Evolutionary conservation across 2,797 vertebrate species (phyloP), one percentile per base, ranked within the genome.

Genomic region (Clarias laeviceps): DNA sequence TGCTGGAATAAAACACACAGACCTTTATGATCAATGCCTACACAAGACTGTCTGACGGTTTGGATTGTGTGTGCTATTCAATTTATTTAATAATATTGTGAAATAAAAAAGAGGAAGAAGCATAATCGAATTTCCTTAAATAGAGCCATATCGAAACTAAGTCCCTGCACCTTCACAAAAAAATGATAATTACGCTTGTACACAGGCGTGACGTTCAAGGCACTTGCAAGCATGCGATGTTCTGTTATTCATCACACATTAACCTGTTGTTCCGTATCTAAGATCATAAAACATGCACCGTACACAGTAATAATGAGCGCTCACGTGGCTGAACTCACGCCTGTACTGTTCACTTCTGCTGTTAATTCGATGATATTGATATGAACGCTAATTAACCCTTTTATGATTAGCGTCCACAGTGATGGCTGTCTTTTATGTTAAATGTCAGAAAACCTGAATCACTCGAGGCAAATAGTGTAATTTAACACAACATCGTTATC

Each of bases 1-100:
- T 89, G 68, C 92, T 93, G 73, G 74, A 84, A 87, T 17, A 27
- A 27, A 82, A 24, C 50, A 20, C 15, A 62, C 17, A 3, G 9
- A 20, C 14, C 7, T 22, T 24, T n/a, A 32, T 18, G 61, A 45
- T 59, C 27, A n/a, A 24, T 15, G 12, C 54, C 24, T 9, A 37
- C 18, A 77, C n/a, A 18, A 54, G 40, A 27, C 24, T 24, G 22
- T 8, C n/a, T 1, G 40, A n/a, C 5, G 15, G 3, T 8, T n/a
- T 45, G 20, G 37, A 45, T 14, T n/a, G 37, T 45, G 69, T 12
- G 37, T 18, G n/a, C 29, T 34, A 34, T 34, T 34, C 32, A 34
- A 34, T 1, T 34, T 34, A 34, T 34, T 6, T 40, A 18, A 54
- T 6, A 45, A 72, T 12, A 5, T 17, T 0, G 32, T 37, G 66